Percentiles rank a stretch among this genome's conserved stretches.
Conservation (phyloP, 2,888 invertebrate species). For the Caenorhabditis sp. region DNA sequence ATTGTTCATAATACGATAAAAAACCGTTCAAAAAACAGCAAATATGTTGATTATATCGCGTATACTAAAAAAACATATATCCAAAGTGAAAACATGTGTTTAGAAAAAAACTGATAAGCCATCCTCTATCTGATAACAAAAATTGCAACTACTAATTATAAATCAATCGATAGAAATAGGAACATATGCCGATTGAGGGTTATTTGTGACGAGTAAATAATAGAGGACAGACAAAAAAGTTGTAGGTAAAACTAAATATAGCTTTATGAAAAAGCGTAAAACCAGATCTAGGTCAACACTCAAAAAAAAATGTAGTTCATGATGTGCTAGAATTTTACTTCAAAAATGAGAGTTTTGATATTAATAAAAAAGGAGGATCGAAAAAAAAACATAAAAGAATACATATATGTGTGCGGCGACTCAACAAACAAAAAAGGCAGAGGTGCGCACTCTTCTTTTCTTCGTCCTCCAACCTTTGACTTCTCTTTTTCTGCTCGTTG, state of each 20-base stretch:
- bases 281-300: too few relatives aligned
- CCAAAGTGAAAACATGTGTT: neutral
- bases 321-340: too few relatives aligned
- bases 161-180: neutral
- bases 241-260: neutral
- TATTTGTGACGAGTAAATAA: neutral
- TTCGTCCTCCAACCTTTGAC: neutral
- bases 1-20: too few relatives aligned
- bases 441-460: slow-evolving; percentile 1
- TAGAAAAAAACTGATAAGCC: neutral
- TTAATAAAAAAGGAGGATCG: neutral
- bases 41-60: neutral
- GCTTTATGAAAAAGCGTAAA: too few relatives aligned
- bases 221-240: neutral
- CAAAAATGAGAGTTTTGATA: too few relatives aligned
- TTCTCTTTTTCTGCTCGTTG: neutral
- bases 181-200: neutral
- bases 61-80: neutral
- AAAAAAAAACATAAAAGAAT: neutral
- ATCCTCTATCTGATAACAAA: neutral
- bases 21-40: neutral
- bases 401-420: neutral
- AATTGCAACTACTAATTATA: neutral
- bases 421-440: neutral
- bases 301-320: too few relatives aligned